Percentiles rank a stretch among this genome's conserved stretches.
phyloP scores from a whole-genome alignment of 2,888 invertebrate genomes.

The Seira ritae region DNA sequence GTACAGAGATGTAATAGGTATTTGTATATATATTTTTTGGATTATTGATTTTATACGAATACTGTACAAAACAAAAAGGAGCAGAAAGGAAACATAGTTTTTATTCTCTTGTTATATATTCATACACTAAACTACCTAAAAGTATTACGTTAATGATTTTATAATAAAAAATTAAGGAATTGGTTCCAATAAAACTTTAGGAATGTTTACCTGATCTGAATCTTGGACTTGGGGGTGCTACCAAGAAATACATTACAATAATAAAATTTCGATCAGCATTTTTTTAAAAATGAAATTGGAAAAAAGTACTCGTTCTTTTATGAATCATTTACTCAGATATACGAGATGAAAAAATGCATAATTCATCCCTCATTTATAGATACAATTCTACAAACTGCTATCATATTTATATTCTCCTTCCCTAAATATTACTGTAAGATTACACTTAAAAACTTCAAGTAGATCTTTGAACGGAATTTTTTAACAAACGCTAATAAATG shows the following conservation, averaged over 20 bases:
- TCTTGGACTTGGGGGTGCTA: conserved; percentile 73
- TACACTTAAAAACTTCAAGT: too few relatives aligned
- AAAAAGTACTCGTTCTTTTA: background rate
- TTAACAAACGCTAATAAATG: too few relatives aligned
- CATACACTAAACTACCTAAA: background rate
- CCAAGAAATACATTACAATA: conserved; percentile 54
- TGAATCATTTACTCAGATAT: background rate
- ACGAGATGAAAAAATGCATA: too few relatives aligned
- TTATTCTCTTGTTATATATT: background rate
- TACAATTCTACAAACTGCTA: too few relatives aligned
- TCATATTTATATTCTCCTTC: too few relatives aligned
- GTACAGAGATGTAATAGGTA: background rate
- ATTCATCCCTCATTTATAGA: too few relatives aligned
- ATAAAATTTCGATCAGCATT: conserved; percentile 38
- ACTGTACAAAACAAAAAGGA: background rate
- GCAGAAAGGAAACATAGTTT: background rate
- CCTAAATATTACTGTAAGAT: too few relatives aligned
- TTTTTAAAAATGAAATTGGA: background rate
- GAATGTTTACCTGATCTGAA: conserved; percentile 72
- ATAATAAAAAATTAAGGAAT: conserved; percentile 19
- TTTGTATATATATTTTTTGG: background rate
- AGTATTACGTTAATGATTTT: background rate
- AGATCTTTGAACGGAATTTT: too few relatives aligned
- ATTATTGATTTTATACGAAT: background rate
- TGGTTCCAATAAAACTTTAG: conserved; percentile 37